phyloP scores from a whole-genome alignment of 2,888 invertebrate species.

The Ptilodon capucinus region DNA sequence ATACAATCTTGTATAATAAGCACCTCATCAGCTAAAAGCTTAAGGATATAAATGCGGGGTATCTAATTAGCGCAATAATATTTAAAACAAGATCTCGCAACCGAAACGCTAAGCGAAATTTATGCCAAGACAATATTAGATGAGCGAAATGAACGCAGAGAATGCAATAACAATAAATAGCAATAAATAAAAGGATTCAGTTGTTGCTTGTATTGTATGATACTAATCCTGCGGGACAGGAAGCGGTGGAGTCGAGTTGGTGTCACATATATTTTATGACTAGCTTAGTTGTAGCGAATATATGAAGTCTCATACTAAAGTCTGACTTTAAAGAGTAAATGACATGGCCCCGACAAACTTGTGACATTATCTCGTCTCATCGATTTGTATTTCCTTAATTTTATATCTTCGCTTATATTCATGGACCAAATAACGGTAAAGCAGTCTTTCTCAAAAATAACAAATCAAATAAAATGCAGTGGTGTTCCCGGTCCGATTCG shows the following conservation, averaged over 20 bases:
- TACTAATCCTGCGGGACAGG: conserved; percentile 68
- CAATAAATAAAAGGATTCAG: conserved; percentile 84
- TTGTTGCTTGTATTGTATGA: conserved; percentile 83
- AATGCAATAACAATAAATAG: conserved; percentile 84
- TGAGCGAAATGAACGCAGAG: conserved; percentile 74
- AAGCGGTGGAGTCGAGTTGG: conserved; percentile 48
- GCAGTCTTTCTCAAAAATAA: no score
- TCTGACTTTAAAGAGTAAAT: no score
- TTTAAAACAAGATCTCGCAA: conserved; percentile 62
- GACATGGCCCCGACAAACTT: no score
- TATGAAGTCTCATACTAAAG: no score
- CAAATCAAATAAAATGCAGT: no score
- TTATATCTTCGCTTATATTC: no score
- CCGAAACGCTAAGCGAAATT: conserved; percentile 73
- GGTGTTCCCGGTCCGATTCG: no score
- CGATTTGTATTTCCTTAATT: no score
- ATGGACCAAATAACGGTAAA: no score
- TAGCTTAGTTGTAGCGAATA: no score
- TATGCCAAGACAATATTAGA: conserved; percentile 80
- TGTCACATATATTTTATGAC: conserved; percentile 1
- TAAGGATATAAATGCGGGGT: conserved; percentile 37
- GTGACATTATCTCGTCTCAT: no score
- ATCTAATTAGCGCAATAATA: conserved; percentile 72
- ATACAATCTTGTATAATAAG: conserved; percentile 18
- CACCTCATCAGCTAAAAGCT: conserved; percentile 51